Percentiles rank a stretch among this genome's conserved stretches.
phyloP scores from a whole-genome alignment of 2,797 vertebrate genomes.

The Clarias pachynema region DNA sequence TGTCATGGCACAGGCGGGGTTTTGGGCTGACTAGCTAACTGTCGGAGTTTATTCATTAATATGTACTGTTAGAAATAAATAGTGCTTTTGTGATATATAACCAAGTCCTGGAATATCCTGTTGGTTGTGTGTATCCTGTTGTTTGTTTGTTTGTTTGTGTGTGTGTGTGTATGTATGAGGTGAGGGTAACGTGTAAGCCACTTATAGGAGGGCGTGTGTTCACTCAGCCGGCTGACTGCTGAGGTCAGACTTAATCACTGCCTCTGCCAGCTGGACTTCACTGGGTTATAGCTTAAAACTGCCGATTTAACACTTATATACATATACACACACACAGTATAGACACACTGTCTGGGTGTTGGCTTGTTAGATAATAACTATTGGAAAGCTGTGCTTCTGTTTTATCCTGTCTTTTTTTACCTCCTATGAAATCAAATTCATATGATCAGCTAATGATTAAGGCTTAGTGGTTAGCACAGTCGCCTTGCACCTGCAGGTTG shows the following conservation, averaged over 20 bases:
- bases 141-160: neutral
- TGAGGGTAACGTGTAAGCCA: conserved; percentile 20
- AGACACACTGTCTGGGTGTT: neutral
- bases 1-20: neutral
- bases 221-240: neutral
- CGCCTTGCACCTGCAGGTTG: too few relatives aligned
- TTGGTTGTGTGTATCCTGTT: neutral
- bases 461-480: too few relatives aligned
- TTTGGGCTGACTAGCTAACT: neutral
- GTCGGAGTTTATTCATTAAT: neutral
- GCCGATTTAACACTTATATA: neutral
- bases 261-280: neutral
- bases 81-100: neutral
- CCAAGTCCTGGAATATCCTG: neutral
- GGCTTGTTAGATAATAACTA: neutral
- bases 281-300: neutral
- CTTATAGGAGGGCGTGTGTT: conserved; percentile 16
- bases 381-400: neutral
- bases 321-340: too few relatives aligned
- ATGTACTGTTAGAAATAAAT: neutral
- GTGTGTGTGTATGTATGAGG: neutral
- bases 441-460: neutral
- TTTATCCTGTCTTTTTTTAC: neutral
- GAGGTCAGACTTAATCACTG: conserved; percentile 11
- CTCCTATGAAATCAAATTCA: too few relatives aligned